phyloP scores from a whole-genome alignment of 2,113 vertebrate species.

The Pandion haliaetus region DNA sequence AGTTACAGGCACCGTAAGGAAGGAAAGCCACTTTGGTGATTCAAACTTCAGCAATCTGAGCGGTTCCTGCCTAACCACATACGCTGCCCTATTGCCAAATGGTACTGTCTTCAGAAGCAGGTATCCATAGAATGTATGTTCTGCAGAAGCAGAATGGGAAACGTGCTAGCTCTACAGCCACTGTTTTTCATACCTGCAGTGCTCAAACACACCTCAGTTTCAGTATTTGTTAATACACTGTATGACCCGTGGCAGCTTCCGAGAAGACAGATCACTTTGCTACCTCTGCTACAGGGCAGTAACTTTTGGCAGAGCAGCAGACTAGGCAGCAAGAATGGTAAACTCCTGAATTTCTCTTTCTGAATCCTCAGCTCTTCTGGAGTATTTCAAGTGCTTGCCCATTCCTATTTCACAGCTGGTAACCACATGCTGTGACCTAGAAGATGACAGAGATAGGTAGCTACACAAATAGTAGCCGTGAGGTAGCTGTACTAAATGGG shows the following conservation, averaged over 20 bases:
- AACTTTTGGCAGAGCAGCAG: background rate
- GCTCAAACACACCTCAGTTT: background rate
- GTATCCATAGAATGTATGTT: fast-evolving
- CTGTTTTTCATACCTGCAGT: background rate
- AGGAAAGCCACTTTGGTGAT: background rate
- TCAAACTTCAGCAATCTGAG: background rate
- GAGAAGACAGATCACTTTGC: background rate
- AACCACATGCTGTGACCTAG: background rate
- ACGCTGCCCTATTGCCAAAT: background rate
- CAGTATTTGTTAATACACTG: background rate
- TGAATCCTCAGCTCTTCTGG: background rate
- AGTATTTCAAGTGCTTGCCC: background rate
- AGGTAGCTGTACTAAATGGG: background rate
- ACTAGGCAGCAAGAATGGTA: background rate
- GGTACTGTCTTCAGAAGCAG: background rate
- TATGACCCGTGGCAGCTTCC: background rate
- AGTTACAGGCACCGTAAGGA: background rate
- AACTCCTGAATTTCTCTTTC: background rate
- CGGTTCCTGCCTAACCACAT: background rate
- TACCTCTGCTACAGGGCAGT: background rate
- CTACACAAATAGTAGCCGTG: background rate
- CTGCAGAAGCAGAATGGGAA: background rate
- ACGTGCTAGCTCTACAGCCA: background rate
- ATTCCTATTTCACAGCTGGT: background rate
- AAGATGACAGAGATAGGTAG: background rate